Evolutionary conservation across 2,888 invertebrate genomes (phyloP).

Genomic region (Oligia strigilis): DNA sequence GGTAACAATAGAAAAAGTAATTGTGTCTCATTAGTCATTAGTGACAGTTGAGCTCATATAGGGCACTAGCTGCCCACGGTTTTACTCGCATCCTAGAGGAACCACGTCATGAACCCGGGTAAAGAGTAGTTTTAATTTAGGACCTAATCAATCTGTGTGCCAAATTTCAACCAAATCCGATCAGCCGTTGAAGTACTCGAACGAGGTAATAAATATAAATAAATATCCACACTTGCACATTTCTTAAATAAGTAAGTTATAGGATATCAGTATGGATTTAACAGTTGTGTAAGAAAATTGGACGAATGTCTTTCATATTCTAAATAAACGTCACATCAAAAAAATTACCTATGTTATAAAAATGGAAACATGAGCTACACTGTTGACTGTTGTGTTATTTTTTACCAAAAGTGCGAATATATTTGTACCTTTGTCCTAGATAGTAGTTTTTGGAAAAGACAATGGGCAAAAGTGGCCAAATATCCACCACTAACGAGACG

Average conservation of each 20-base stretch:
- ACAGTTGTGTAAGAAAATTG: constrained; percentile 30
- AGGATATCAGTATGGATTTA: background rate
- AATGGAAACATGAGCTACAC: constrained; percentile 43
- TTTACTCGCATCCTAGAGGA: background rate
- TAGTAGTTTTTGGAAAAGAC: constrained; percentile 23
- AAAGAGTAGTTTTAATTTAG: background rate
- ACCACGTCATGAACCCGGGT: background rate
- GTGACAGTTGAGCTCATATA: background rate
- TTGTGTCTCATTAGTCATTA: background rate
- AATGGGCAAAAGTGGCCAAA: background rate
- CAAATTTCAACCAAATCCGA: background rate
- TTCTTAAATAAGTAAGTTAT: constrained; percentile 7
- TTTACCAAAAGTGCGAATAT: constrained; percentile 34
- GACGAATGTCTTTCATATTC: constrained; percentile 41
- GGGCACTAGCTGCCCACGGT: background rate
- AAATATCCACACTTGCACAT: background rate
- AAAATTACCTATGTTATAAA: constrained; percentile 34
- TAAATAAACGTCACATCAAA: constrained; percentile 22
- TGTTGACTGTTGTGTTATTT: constrained; percentile 15
- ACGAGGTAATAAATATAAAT: background rate
- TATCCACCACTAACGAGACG: background rate
- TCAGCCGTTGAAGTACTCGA: background rate
- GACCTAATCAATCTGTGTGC: background rate
- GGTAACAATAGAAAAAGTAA: background rate
- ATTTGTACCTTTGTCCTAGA: constrained; percentile 55